A percentile compares a stretch with the other conserved stretches of the same genome.
Conservation (phyloP, 2,113 vertebrate genomes). For the Salvelinus fontinalis region DNA sequence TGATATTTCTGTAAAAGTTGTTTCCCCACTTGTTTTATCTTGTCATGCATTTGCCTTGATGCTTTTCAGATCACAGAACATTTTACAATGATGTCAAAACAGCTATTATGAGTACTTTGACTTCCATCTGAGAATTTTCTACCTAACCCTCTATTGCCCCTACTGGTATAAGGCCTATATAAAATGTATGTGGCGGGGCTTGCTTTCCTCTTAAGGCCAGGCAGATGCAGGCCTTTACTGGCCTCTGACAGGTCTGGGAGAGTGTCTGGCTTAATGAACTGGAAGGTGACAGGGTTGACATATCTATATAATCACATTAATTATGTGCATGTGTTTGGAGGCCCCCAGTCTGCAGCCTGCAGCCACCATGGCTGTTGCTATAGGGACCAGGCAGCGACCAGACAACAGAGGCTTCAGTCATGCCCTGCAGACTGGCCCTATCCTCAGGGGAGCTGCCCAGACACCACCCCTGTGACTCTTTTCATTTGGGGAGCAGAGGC, state of each 20-base stretch:
- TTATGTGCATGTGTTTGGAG: slow-evolving; percentile 63
- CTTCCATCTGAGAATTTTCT: too few relatives aligned
- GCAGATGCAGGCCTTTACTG: slow-evolving; percentile 15
- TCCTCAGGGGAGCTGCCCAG: slow-evolving; percentile 79
- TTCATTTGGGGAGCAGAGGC: slow-evolving; percentile 49
- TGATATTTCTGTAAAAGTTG: not conserved
- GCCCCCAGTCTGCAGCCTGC: slow-evolving; percentile 21
- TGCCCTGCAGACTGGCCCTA: slow-evolving; percentile 68
- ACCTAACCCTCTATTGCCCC: too few relatives aligned
- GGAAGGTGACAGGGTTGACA: slow-evolving; percentile 60
- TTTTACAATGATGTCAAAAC: not conserved
- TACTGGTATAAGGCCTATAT: not conserved
- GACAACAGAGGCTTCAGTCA: slow-evolving; percentile 63
- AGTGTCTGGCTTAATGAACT: slow-evolving; percentile 48
- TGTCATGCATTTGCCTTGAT: not conserved
- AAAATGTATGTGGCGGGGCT: not conserved
- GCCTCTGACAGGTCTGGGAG: slow-evolving; percentile 29
- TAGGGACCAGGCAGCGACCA: slow-evolving; percentile 49
- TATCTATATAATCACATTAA: slow-evolving; percentile 68
- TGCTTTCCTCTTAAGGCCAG: not conserved
- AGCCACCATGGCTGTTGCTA: slow-evolving; percentile 64
- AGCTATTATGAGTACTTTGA: too few relatives aligned
- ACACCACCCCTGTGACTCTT: slow-evolving; percentile 75
- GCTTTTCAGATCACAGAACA: not conserved
- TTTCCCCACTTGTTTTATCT: not conserved